Percentiles rank a stretch among this genome's conserved stretches.
Conservation (phyloP, 2,797 vertebrate species). For the Cynopterus sphinx region DNA sequence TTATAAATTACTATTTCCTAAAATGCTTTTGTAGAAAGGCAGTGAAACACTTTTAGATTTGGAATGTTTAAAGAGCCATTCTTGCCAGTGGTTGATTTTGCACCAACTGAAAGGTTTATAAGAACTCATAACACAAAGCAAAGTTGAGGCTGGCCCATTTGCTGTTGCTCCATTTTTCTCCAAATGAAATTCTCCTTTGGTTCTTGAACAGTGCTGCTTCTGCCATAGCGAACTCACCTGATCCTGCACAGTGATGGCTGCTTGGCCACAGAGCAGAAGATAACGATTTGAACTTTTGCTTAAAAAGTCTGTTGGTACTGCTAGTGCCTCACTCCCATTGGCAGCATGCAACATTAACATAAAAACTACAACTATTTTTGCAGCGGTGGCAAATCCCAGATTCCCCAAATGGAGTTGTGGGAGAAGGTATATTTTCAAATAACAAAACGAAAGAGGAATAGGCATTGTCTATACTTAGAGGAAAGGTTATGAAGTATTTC, state of each 20-base stretch:
- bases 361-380: background rate
- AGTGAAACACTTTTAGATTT: conserved; percentile 57
- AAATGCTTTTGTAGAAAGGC: conserved; percentile 63
- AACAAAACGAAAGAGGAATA: background rate
- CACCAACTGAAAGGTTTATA: conserved; percentile 37
- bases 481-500: background rate
- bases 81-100: conserved; percentile 65
- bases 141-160: background rate
- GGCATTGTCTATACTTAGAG: background rate
- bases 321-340: background rate
- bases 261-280: background rate
- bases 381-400: background rate
- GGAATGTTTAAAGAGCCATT: conserved; percentile 27
- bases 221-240: background rate
- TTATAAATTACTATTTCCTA: conserved; percentile 75
- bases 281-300: background rate
- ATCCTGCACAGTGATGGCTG: background rate
- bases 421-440: background rate
- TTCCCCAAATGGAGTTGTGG: background rate
- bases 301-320: background rate
- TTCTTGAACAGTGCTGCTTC: background rate
- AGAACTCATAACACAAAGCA: conserved; percentile 39
- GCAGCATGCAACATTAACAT: background rate
- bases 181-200: background rate
- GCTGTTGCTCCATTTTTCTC: background rate